phyloP scores from a whole-genome alignment of 1,140 invertebrate species.

The Portunus trituberculatus region DNA sequence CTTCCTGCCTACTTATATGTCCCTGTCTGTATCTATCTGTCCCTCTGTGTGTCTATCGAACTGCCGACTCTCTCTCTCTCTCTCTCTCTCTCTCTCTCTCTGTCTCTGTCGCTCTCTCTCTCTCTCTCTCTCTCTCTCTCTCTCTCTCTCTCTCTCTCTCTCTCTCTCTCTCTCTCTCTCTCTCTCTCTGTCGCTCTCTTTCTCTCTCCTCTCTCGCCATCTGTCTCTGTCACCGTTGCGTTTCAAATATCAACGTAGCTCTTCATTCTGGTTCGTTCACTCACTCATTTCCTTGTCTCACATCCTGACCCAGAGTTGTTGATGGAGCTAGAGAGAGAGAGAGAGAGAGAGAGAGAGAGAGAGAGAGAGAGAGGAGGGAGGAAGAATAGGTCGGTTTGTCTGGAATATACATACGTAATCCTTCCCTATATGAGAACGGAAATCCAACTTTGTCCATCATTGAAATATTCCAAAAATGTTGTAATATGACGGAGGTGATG shows the following conservation, averaged over 20 bases:
- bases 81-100: neutral
- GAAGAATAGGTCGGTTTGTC: neutral
- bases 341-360: neutral
- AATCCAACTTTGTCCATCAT: too few species aligned
- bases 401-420: too few species aligned
- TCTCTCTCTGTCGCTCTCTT: neutral
- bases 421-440: too few species aligned
- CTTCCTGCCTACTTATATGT: neutral
- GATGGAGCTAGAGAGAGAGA: neutral
- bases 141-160: neutral
- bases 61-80: neutral
- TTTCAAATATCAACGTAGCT: neutral
- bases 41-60: neutral
- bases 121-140: neutral
- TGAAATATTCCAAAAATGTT: slow-evolving; percentile 2
- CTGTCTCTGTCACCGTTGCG: neutral
- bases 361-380: neutral
- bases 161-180: neutral
- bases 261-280: neutral
- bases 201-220: neutral
- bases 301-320: neutral
- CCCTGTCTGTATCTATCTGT: neutral
- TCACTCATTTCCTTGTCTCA: neutral
- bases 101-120: neutral
- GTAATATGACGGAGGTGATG: slow-evolving; percentile 12